Percentiles rank a stretch among this genome's conserved stretches.
phyloP scores from a whole-genome alignment of 2,888 invertebrate genomes.

The Erpobdella octoculata region DNA sequence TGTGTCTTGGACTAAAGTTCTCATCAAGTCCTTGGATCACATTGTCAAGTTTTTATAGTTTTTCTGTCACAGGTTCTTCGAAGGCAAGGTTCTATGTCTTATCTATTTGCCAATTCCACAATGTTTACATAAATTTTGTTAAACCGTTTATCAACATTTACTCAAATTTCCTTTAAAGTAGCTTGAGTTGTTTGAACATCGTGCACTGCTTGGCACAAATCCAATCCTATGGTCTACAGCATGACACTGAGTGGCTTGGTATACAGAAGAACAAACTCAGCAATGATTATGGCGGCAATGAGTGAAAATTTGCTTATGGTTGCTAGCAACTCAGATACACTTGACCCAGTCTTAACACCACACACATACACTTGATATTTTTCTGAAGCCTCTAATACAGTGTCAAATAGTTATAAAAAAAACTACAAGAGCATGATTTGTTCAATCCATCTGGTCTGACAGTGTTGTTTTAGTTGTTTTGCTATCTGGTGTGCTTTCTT shows the following conservation, averaged over 20 bases:
- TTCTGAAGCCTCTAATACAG: not conserved
- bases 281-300: not conserved
- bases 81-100: not conserved
- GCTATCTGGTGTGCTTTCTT: not conserved
- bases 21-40: not conserved
- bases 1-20: not conserved
- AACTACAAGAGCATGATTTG: not conserved
- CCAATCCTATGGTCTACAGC: not conserved
- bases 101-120: not conserved
- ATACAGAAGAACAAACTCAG: slow-evolving; percentile 1
- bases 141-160: not conserved
- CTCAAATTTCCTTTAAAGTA: not conserved
- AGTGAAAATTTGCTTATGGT: not conserved
- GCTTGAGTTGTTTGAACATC: not conserved
- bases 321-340: not conserved
- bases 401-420: not conserved
- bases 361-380: too few species aligned
- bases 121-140: not conserved
- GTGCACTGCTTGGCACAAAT: not conserved
- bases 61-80: not conserved
- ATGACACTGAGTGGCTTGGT: slow-evolving; percentile 5
- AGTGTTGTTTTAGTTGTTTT: not conserved
- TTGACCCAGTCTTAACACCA: not conserved
- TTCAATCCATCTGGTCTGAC: slow-evolving; percentile 7
- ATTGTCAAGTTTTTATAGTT: not conserved